Evolutionary conservation across 2,888 invertebrate genomes (phyloP), one percentile per base, ranked within the genome.

Genomic region (Phortica okadai): DNA sequence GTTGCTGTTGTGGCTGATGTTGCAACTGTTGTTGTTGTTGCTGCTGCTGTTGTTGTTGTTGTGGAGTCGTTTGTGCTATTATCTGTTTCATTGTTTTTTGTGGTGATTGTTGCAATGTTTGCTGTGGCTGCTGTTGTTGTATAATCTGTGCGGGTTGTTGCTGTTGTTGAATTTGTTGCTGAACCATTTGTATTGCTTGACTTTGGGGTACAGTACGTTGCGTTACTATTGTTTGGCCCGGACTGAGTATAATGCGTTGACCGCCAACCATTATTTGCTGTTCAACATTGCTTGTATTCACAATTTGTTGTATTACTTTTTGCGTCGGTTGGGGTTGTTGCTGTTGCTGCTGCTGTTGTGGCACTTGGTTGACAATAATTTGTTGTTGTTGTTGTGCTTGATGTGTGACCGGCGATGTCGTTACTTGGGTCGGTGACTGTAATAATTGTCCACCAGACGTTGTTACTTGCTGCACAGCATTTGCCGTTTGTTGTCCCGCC

Each of bases 261-360:
- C 91, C 91, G 41, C 91, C 92, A 79, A 92, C 88, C 73, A 92
- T 88, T 76, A 92, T 91, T 79, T 92, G 92, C 76, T 92, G 92
- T 74, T 91, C 91, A 16, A 90, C 89, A 80, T 90, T 92, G 77
- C 91, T 91, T 0, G 91, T 90, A 77, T 91, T 91, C 7, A 92
- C 90, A 78, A 91, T 90, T 81, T 92, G 91, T 81, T 92, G 92
- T 77, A 92, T 90, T 50, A 91, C 91, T 77, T 92, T 91, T 78
- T 91, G 91, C 6, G 91, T 88, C 0, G 90, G 89, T 42, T 81
- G 82, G 66, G 69, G 42, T 50, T 74, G 74, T 62, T 11, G 44
- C n/a, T 78, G 76, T 75, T 42, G 67, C n/a, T 78, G 76, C 74
- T 42, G 67, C 41, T 58, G 73, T 69, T 72, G 78, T 69, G 70